Evolutionary conservation across 2,113 vertebrate genomes (phyloP), one percentile per base, ranked within the genome.

Genomic region (Canis aureus): DNA sequence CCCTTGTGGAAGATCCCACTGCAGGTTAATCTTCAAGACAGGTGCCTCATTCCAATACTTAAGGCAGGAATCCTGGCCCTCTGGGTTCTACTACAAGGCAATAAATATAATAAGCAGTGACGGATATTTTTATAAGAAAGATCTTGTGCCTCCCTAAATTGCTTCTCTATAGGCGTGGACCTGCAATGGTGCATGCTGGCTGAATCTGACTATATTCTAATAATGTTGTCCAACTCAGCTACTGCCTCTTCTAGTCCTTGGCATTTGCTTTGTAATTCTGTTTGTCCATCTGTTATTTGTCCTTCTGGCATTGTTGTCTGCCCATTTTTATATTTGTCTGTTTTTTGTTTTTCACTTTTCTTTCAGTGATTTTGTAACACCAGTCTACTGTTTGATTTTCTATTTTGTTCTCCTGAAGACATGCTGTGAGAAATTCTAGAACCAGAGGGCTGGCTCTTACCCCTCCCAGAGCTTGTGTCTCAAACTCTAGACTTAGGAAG

Each of bases 251-350:
- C 97, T 97, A 90, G 96, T 98, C 97, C 98, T 98, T 99, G 98
- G 98, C 98, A 97, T 98, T 98, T 98, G 95, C 95, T 97, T 98
- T 98, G 92, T 95, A 97, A 97, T 98, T 98, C 98, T 98, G 98
- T 98, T 98, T 98, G 98, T 99, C 98, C 98, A 98, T 99, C 99
- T 99, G 98, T 98, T 98, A 98, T 98, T 98, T 98, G 98, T 98
- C 98, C 98, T 98, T 98, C 98, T 98, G 98, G 97, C 97, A 95
- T 98, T 98, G 97, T 76, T 53, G 35, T n/a, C 84, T 82, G 71
- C 83, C 97, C 71, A 57, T 32, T 94, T 86, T 89, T 71, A 38
- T 59, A 66, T 64, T 20, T 85, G 92, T 69, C 22, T 93, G 12
- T 2, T 23, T 78, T 91, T 59, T 53, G 15, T 69, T 71, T 83